phyloP scores from a whole-genome alignment of 2,888 invertebrate genomes.

The Megamerina dolium region DNA sequence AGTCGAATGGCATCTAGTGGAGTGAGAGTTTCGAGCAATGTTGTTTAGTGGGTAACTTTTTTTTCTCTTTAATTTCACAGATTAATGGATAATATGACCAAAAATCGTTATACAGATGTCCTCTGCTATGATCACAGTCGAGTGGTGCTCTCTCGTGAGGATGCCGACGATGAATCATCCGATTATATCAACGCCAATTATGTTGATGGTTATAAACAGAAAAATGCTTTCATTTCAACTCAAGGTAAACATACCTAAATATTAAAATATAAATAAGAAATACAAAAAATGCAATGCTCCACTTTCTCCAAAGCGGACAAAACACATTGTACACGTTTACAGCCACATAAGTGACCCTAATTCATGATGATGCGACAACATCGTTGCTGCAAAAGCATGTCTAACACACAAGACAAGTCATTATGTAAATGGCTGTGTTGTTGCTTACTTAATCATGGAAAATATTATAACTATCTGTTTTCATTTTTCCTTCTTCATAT shows the following conservation, averaged over 20 bases:
- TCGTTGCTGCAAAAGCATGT: neutral
- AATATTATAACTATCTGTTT: too few species aligned
- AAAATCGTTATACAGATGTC: slow-evolving; percentile 92
- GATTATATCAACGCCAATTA: slow-evolving; percentile 98
- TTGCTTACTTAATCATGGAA: too few species aligned
- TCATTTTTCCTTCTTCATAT: too few species aligned
- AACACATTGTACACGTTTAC: neutral
- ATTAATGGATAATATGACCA: slow-evolving; percentile 65
- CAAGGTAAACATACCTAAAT: slow-evolving; percentile 65
- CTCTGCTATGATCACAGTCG: slow-evolving; percentile 93
- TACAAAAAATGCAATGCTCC: neutral
- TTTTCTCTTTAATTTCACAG: slow-evolving; percentile 49
- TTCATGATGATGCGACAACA: neutral
- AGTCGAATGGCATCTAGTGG: slow-evolving; percentile 28
- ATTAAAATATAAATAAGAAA: too few species aligned
- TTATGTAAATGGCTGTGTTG: too few species aligned
- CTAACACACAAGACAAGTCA: too few species aligned
- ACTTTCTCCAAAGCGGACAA: neutral
- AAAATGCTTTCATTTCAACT: slow-evolving; percentile 95
- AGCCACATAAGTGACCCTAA: neutral
- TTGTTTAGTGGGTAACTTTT: too few species aligned
- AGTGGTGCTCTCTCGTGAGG: slow-evolving; percentile 73
- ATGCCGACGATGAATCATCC: slow-evolving; percentile 67
- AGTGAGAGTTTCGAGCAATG: neutral
- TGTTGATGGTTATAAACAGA: slow-evolving; percentile 96